Evolutionary conservation across 2,113 vertebrate genomes (phyloP).

Genomic region (Callaeas wilsoni): DNA sequence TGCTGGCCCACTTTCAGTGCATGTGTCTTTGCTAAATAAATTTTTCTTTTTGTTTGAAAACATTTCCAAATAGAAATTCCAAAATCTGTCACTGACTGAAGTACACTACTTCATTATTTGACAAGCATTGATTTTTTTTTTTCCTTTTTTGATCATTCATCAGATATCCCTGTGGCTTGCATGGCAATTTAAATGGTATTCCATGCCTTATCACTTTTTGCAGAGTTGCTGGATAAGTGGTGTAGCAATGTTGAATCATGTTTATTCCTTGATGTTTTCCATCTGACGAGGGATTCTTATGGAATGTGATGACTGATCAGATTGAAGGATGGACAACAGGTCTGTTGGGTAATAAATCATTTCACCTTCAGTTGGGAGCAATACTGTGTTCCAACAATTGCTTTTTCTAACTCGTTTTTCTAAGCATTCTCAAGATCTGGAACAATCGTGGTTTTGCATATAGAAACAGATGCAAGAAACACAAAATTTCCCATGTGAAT

Average conservation of each 20-base stretch:
- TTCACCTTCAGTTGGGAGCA: constrained; percentile 6
- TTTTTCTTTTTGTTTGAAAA: neutral
- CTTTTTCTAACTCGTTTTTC: constrained; percentile 11
- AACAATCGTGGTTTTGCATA: neutral
- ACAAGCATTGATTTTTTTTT: neutral
- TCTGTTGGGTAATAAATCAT: constrained; percentile 43
- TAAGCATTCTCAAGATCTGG: constrained; percentile 6
- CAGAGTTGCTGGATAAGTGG: neutral
- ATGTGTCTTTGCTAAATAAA: neutral
- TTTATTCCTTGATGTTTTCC: constrained; percentile 40
- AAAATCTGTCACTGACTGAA: neutral
- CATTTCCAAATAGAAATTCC: neutral
- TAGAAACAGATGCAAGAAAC: neutral
- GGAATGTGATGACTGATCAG: neutral
- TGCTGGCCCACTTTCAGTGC: neutral
- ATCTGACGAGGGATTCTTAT: constrained; percentile 25
- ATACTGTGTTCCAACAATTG: neutral
- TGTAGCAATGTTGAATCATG: neutral
- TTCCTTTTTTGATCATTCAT: neutral
- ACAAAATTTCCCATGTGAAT: neutral
- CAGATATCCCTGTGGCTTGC: constrained; percentile 13
- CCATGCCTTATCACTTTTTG: neutral
- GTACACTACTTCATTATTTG: constrained; percentile 44
- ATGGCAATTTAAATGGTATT: neutral
- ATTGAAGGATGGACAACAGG: constrained; percentile 14